Conservation (phyloP, 2,797 vertebrate species). For the Aldrovandia affinis region DNA sequence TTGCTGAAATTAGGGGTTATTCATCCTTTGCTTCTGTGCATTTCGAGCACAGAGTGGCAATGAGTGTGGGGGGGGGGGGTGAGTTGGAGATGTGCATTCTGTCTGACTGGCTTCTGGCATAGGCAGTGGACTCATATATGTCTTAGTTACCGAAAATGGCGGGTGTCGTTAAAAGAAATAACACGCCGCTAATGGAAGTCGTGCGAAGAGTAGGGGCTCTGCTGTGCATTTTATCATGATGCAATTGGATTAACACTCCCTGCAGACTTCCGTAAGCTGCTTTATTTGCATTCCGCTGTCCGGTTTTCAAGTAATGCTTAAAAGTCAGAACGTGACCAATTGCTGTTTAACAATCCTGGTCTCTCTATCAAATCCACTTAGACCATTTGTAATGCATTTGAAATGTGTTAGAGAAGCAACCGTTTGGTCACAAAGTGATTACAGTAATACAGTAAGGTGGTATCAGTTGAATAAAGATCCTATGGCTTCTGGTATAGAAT, state of each 20-base stretch:
- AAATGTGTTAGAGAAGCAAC: neutral
- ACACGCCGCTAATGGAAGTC: slow-evolving; percentile 23
- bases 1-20: slow-evolving; percentile 17
- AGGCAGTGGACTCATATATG: neutral
- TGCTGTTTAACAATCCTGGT: neutral
- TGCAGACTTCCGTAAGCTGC: neutral
- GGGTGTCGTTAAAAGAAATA: slow-evolving; percentile 27
- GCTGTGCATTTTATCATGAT: slow-evolving; percentile 14
- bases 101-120: neutral
- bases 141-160: slow-evolving; percentile 13
- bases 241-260: slow-evolving; percentile 24
- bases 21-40: neutral
- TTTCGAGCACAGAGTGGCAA: neutral
- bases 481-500: neutral
- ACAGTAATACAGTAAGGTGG: neutral
- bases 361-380: neutral
- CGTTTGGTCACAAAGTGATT: neutral
- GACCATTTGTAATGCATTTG: neutral
- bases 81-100: neutral
- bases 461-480: neutral
- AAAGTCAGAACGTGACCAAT: neutral
- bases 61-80: neutral
- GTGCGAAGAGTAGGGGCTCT: neutral
- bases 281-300: slow-evolving; percentile 9
- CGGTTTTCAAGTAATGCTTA: neutral